Conservation (phyloP, 2,113 vertebrate genomes). For the Elephas maximus region DNA sequence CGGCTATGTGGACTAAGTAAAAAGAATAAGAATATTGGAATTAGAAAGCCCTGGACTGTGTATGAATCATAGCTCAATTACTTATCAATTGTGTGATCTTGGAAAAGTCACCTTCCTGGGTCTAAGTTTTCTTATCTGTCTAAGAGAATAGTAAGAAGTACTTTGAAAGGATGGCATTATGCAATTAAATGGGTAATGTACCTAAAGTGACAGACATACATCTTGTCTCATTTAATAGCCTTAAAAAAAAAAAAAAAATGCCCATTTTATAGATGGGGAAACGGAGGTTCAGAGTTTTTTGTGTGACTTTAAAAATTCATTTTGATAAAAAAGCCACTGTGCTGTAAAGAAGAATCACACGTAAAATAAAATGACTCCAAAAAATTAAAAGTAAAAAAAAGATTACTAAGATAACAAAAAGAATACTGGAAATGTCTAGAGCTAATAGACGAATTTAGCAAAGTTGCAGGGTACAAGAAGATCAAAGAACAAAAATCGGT, state of each 20-base stretch:
- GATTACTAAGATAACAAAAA: neutral
- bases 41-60: neutral
- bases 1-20: neutral
- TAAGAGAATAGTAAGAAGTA: neutral
- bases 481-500: neutral
- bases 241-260: neutral
- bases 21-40: neutral
- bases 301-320: neutral
- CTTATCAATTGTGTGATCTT: neutral
- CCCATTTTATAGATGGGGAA: conserved; percentile 28
- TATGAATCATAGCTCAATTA: neutral
- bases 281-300: neutral
- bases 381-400: neutral
- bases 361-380: conserved; percentile 33
- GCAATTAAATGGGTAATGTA: neutral
- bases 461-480: neutral
- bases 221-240: neutral
- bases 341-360: neutral
- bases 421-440: neutral
- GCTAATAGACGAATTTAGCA: neutral
- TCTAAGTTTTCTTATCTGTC: neutral
- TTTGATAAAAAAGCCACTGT: neutral
- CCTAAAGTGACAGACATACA: neutral
- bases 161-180: neutral
- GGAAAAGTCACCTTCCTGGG: neutral